Percentiles rank a stretch among this genome's conserved stretches.
Conservation (phyloP, 2,888 invertebrate genomes). For the Xestia sexstrigata region DNA sequence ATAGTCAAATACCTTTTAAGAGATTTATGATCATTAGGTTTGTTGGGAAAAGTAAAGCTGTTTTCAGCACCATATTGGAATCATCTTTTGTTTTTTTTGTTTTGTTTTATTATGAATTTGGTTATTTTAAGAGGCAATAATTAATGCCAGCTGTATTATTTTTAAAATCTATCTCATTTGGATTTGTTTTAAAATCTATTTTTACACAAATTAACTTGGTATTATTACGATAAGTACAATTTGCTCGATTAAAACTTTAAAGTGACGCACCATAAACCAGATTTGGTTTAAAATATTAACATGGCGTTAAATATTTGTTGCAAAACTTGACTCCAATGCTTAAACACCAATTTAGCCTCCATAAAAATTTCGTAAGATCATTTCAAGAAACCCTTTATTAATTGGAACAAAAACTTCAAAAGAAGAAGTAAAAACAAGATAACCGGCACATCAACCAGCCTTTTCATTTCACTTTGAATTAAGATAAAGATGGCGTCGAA, state of each 20-base stretch:
- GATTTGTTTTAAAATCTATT: not conserved
- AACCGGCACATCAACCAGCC: conserved; percentile 53
- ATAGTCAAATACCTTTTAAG: conserved; percentile 43
- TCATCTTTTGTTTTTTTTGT: conserved; percentile 32
- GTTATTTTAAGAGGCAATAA: conserved; percentile 48
- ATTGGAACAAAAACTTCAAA: conserved; percentile 19
- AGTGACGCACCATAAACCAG: not conserved
- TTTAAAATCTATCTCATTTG: not conserved
- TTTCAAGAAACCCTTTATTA: conserved; percentile 24
- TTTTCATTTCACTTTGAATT: conserved; percentile 70
- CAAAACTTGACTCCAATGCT: not conserved
- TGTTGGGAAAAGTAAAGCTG: conserved; percentile 38
- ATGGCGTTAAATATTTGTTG: not conserved
- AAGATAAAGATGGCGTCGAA: conserved; percentile 72
- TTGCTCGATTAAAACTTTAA: not conserved
- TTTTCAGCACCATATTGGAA: conserved; percentile 41
- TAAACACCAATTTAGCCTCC: not conserved
- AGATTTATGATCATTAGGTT: conserved; percentile 58
- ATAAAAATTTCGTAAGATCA: not conserved
- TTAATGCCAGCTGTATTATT: conserved; percentile 49
- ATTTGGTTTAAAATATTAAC: not conserved
- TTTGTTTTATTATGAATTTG: conserved; percentile 34
- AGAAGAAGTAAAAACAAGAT: conserved; percentile 39
- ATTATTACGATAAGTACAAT: not conserved
- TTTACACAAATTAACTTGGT: not conserved